phyloP scores from a whole-genome alignment of 2,797 vertebrate species.

The Smutsia gigantea region DNA sequence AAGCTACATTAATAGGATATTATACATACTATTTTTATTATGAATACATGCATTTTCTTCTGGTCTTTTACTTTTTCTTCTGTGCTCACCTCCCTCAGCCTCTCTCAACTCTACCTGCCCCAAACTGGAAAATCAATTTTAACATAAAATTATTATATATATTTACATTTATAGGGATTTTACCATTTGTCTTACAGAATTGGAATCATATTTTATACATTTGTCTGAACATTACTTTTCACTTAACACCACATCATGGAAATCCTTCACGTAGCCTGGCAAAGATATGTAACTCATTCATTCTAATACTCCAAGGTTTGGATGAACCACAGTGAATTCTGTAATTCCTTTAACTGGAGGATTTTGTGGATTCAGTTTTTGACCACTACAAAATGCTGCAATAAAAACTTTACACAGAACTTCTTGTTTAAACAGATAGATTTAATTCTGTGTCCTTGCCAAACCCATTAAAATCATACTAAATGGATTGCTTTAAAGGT shows the following conservation, averaged over 20 bases:
- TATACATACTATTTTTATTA: not conserved
- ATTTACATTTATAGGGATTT: not conserved
- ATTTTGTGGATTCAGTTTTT: not conserved
- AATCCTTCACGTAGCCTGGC: not conserved
- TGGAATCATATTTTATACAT: not conserved
- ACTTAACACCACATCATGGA: not conserved
- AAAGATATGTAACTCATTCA: not conserved
- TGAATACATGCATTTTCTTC: not conserved
- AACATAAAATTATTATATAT: not conserved
- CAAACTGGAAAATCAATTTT: not conserved
- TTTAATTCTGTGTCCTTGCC: not conserved
- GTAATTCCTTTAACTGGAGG: not conserved
- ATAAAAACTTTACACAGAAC: not conserved
- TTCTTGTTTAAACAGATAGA: not conserved
- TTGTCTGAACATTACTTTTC: not conserved
- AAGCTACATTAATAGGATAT: not conserved
- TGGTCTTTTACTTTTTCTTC: not conserved
- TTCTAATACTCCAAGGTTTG: not conserved
- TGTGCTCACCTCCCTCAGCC: not conserved
- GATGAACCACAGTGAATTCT: not conserved
- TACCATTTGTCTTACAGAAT: not conserved
- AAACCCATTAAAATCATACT: not conserved
- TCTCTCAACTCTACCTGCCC: not conserved
- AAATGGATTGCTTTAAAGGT: not conserved
- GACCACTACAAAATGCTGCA: not conserved